Evolutionary conservation across 1,140 invertebrate genomes (phyloP).

Genomic region (Spodoptera frugiperda): DNA sequence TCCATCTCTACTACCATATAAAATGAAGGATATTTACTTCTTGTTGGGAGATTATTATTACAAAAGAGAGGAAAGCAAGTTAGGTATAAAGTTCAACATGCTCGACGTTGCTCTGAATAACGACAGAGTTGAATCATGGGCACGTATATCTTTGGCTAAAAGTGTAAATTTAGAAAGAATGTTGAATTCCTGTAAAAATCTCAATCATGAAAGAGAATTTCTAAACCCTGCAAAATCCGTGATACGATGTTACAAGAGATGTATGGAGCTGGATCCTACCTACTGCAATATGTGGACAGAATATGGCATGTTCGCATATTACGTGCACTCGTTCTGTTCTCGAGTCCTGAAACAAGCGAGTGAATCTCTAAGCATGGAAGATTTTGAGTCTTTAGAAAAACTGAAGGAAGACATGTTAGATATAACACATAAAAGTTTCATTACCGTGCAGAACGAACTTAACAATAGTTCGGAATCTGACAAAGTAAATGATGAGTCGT

Average conservation of each 20-base stretch:
- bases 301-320: constrained; percentile 95
- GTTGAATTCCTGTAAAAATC: constrained; percentile 91
- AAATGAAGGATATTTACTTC: constrained; percentile 93
- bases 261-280: constrained; percentile 90
- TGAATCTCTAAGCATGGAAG: constrained; percentile 92
- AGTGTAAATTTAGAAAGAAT: constrained; percentile 93
- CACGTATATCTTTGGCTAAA: constrained; percentile 93
- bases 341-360: constrained; percentile 93
- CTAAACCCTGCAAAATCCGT: constrained; percentile 90
- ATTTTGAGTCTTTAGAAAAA: constrained; percentile 91
- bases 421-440: constrained; percentile 92
- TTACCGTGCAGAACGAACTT: constrained; percentile 88
- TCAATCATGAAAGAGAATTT: constrained; percentile 90
- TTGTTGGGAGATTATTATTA: constrained; percentile 97
- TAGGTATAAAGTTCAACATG: constrained; percentile 93
- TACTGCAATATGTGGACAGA: constrained; percentile 95
- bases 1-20: constrained; percentile 82
- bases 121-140: constrained; percentile 95
- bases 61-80: constrained; percentile 92
- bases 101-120: constrained; percentile 94
- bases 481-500: constrained; percentile 91
- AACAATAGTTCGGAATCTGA: constrained; percentile 84
- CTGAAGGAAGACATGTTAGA: constrained; percentile 93
- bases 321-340: constrained; percentile 95
- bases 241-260: constrained; percentile 92